Evolutionary conservation across 2,797 vertebrate genomes (phyloP), one percentile per base, ranked within the genome.

Genomic region (Diceros bicornis): DNA sequence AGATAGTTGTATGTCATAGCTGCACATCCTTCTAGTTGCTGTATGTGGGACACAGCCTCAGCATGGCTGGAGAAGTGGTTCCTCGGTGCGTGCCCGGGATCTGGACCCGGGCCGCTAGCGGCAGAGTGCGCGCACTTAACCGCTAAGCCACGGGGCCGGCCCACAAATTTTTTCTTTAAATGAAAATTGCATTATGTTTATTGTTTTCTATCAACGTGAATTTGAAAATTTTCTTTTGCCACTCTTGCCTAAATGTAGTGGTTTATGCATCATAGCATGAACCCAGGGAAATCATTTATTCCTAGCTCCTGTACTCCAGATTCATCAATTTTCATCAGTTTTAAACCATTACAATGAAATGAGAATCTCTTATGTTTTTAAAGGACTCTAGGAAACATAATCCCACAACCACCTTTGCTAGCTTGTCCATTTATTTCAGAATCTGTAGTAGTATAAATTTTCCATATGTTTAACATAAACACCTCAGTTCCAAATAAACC

Each of bases 281-380:
- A 81, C n/a, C 1, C 21, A 81, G 64, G 55, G 14, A 66, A 96
- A 85, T 59, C 57, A 47, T n/a, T 72, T n/a, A 78, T n/a, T 29
- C 37, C 50, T 55, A 7, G 27, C 9, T 68, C 29, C 34, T 2
- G 13, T 37, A 85, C 57, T 92, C 61, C 68, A n/a, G 25, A 44
- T 83, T 83, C 47, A 66, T 59, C 37, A 61, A 41, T 64, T 71
- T 83, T 83, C 47, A 66, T 52, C 47, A 68, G 50, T 72, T 71
- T 90, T 75, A 87, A 93, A 34, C 20, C 16, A 71, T 29, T 17
- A 64, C 17, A 50, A 4, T 57, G 12, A 86, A 59, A 78, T 72
- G 61, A 95, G 37, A 77, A 25, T 57, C 21, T 68, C 82, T 87
- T 82, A 82, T n/a, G 66, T 64, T 91, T 69, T 21, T 25, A 90